phyloP scores from a whole-genome alignment of 2,113 vertebrate genomes.

The Tetrao urogallus region DNA sequence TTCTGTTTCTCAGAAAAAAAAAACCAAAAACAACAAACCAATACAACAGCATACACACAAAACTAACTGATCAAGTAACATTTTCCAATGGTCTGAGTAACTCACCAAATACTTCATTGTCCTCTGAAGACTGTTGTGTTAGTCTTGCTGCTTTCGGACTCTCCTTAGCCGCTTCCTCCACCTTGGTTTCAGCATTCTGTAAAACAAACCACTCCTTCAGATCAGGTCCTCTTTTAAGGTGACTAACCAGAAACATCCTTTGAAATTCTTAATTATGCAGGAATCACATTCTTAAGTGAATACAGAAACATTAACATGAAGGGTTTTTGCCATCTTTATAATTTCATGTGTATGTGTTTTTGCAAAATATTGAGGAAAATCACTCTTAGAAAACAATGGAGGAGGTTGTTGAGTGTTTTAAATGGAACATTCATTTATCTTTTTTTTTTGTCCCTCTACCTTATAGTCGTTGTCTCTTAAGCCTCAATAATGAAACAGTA shows the following conservation, averaged over 20 bases:
- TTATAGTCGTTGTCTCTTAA: neutral
- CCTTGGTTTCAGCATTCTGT: constrained; percentile 60
- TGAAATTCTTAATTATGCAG: neutral
- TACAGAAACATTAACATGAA: neutral
- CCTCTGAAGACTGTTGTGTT: constrained; percentile 80
- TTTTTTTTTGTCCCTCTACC: neutral
- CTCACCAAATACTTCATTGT: constrained; percentile 90
- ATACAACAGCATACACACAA: neutral
- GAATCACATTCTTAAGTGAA: neutral
- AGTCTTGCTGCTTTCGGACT: neutral
- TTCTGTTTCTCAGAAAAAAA: neutral
- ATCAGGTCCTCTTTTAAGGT: neutral
- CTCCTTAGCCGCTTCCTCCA: constrained; percentile 45
- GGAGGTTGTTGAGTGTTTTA: neutral
- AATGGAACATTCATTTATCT: neutral
- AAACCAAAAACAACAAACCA: no score
- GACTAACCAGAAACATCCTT: neutral
- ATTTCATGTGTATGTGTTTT: neutral
- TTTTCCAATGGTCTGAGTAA: neutral
- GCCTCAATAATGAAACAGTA: neutral
- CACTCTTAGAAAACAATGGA: neutral
- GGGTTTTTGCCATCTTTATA: neutral
- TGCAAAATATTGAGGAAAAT: neutral
- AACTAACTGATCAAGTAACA: neutral
- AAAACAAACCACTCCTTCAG: constrained; percentile 16